Base-by-base conservation (phyloP, 92 coral and sea anemone genomes). In the Ricordea florida region DNA sequence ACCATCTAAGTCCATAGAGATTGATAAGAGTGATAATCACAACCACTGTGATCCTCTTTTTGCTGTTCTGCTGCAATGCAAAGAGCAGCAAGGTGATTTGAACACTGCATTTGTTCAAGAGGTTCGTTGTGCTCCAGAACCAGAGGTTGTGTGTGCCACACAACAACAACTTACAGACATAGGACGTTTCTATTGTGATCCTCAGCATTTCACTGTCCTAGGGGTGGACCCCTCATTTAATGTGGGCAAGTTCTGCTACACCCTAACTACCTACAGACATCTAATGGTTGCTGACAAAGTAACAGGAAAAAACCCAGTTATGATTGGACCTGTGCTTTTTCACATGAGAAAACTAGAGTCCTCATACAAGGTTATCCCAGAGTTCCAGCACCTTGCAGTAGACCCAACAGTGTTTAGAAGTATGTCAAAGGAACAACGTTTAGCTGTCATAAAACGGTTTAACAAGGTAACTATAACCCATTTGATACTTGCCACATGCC, bases 231-330 rank as follows among this genome's bases (percentile, higher is more conserved):
- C n/a, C n/a, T 63, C 84, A 29, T 77, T 66, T 33, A 53, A 77
- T 31, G 71, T 77, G 10, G 84, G 84, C 40, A 55, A 40, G 23
- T 77, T 77, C 43, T 50, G 55, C 42, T 61, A 46, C 66, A 64
- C 66, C 37, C 48, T 65, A 46, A 77, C 59, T 29, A 76, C 65
- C 31, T 56, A 76, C 53, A 71, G 62, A 10, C 44, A 35, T 31
- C 83, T 48, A 40, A 55, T 64, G 41, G 52, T 26, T 25, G 63
- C 50, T 44, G 49, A 35, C 23, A 22, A 53, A 17, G 52, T 45
- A n/a, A 50, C 66, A 50, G 84, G 84, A 32, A 53, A 49, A 14
- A 66, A 65, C 44, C 76, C 84, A 22, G 57, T 77, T 25, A 57
- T 65, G 35, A 46, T 66, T 31, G 84, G 84, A 14, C 84, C 82